These are phyloP conservation scores for Bellardia pandia DNA, from an alignment of 2,888 invertebrate species.

Conservation along the genomic window DNA sequence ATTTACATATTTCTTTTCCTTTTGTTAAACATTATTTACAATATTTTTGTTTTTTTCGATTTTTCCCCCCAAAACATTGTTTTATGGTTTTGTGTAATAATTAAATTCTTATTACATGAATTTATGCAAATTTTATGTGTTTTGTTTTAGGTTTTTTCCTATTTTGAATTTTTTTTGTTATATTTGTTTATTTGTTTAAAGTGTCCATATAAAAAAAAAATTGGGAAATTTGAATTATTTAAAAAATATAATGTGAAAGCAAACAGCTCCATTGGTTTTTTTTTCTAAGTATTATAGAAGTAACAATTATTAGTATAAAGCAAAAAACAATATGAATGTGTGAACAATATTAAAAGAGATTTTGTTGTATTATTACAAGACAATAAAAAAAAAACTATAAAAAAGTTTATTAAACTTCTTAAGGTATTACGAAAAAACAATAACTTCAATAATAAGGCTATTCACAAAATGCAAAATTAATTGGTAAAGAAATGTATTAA, in stretches of 20 bases:
- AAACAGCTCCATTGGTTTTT: slow-evolving; percentile 52
- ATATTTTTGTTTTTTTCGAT: background rate
- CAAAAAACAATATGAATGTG: slow-evolving; percentile 67
- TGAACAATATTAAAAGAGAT: slow-evolving; percentile 60
- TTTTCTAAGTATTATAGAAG: background rate
- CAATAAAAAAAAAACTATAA: background rate
- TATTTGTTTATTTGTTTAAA: slow-evolving; percentile 29
- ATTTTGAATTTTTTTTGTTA: slow-evolving; percentile 20
- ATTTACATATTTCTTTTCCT: slow-evolving; percentile 21
- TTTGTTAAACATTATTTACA: background rate
- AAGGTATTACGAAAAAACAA: background rate
- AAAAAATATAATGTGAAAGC: background rate
- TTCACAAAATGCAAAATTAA: background rate
- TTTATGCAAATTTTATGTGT: slow-evolving; percentile 38
- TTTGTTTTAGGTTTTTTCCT: slow-evolving; percentile 13
- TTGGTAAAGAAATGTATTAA: too few relatives aligned
- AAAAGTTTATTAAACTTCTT: background rate
- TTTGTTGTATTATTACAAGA: slow-evolving; percentile 63
- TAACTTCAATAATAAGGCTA: background rate
- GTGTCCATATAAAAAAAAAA: too few relatives aligned
- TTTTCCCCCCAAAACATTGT: background rate
- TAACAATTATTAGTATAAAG: background rate
- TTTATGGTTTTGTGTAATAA: background rate
- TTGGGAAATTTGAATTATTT: slow-evolving; percentile 5
- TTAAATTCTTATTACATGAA: slow-evolving; percentile 22